Conservation (phyloP, 1,140 invertebrate species). For the Drosophila busckii region DNA sequence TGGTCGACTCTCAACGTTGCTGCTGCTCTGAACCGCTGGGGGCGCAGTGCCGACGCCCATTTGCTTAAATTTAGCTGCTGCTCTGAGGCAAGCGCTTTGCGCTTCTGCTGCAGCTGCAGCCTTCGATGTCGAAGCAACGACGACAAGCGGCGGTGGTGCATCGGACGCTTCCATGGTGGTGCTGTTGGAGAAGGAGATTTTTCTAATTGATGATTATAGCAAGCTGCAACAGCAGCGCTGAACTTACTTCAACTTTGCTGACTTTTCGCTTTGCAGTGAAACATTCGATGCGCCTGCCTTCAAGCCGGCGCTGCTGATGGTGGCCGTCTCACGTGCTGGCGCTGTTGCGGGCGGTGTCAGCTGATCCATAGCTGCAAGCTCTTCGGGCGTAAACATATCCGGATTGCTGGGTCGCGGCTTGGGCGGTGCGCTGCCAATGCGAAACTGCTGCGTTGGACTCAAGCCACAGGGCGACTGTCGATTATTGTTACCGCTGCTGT, state of each 20-base stretch:
- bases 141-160: conserved; percentile 6
- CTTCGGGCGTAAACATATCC: conserved; percentile 71
- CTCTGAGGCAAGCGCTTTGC: too few species aligned
- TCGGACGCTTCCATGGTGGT: conserved; percentile 37
- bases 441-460: conserved; percentile 68
- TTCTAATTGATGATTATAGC: conserved; percentile 53
- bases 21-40: conserved; percentile 26
- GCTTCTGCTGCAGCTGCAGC: neutral
- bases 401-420: conserved; percentile 68
- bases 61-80: too few species aligned
- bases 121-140: too few species aligned
- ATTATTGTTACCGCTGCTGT: conserved; percentile 35
- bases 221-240: too few species aligned
- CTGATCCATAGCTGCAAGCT: conserved; percentile 70
- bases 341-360: conserved; percentile 70
- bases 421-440: conserved; percentile 69
- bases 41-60: conserved; percentile 10
- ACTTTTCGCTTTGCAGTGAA: conserved; percentile 53
- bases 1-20: conserved; percentile 34
- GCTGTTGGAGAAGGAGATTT: conserved; percentile 73
- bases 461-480: conserved; percentile 41
- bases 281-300: conserved; percentile 34
- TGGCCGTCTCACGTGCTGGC: conserved; percentile 57
- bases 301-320: conserved; percentile 42
- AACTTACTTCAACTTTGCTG: conserved; percentile 51